Base-by-base conservation (phyloP, 2,888 invertebrate genomes). In the Cephus nigrinus region DNA sequence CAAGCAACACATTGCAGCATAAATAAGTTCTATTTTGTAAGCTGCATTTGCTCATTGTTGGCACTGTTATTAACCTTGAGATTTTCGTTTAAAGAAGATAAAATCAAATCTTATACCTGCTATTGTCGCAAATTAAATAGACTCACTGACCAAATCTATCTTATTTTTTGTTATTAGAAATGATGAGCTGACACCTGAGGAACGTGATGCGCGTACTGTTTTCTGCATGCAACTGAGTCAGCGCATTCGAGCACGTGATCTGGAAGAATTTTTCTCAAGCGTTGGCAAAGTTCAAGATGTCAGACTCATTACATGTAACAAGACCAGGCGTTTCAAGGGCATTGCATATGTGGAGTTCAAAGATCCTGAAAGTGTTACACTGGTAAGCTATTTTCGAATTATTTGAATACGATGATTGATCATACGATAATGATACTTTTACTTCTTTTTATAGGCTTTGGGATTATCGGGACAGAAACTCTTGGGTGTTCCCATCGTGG, bases 281-380 rank as follows among this genome's bases (percentile, higher is more conserved):
- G 99, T 99, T 80, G 99, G 99, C 73, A 98, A 98, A 94, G 98
- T 98, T 79, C 95, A 98, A 86, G 99, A 99, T 93, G 99, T 99
- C 32, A 94, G 99, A 88, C 95, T 99, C 86, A 99, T 99, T 79
- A 98, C 98, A 78, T 99, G 99, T 92, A 99, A 99, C 92, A 99
- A 99, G 92, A 99, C 99, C 0, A 95, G 99, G 89, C 93, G 99
- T 84, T 99, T 99, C 89, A 99, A 99, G 92, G 99, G 99, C 73
- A 99, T 99, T 87, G 98, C 99, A n/a, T 99, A 99, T 90, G 98
- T 99, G 80, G 99, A 99, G 92, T 99, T 99, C 91, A 96, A 97
- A 92, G 99, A 99, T 93, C 97, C 98, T 1, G 99, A 99, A 92
- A 98, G 98, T 82, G 99, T 99, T 12, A 96, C 98, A 79, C 93